phyloP scores from a whole-genome alignment of 2,888 invertebrate species.

The Sepiola atlantica region DNA sequence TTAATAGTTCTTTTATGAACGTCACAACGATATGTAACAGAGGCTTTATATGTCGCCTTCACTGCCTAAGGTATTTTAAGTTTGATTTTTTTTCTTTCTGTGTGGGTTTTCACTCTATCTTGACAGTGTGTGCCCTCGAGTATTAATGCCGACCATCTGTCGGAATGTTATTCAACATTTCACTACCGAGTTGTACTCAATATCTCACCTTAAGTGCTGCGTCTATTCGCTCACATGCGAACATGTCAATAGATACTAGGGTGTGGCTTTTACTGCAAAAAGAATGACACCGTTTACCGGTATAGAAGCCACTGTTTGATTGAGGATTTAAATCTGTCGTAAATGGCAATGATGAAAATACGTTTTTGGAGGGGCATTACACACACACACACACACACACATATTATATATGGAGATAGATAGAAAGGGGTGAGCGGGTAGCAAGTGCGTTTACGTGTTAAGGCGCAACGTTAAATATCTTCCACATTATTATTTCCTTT shows the following conservation, averaged over 20 bases:
- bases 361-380: not conserved
- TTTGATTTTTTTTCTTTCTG: not conserved
- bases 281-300: not conserved
- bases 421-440: not conserved
- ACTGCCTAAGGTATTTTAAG: not conserved
- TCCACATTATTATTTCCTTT: not conserved
- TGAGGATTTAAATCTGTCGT: not conserved
- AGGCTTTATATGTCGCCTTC: not conserved
- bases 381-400: too few relatives aligned
- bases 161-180: not conserved
- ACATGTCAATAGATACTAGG: not conserved
- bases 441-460: too few relatives aligned
- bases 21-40: too few relatives aligned
- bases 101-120: not conserved
- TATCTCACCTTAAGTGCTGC: not conserved
- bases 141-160: not conserved
- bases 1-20: too few relatives aligned
- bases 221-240: not conserved
- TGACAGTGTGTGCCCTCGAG: not conserved
- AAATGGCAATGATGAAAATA: not conserved
- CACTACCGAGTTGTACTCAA: not conserved
- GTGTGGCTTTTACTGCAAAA: not conserved
- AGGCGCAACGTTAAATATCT: not conserved
- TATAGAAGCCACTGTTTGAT: not conserved
- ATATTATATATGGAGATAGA: too few relatives aligned